Conservation (phyloP, 2,888 invertebrate genomes). For the Ecliptopera silaceata region DNA sequence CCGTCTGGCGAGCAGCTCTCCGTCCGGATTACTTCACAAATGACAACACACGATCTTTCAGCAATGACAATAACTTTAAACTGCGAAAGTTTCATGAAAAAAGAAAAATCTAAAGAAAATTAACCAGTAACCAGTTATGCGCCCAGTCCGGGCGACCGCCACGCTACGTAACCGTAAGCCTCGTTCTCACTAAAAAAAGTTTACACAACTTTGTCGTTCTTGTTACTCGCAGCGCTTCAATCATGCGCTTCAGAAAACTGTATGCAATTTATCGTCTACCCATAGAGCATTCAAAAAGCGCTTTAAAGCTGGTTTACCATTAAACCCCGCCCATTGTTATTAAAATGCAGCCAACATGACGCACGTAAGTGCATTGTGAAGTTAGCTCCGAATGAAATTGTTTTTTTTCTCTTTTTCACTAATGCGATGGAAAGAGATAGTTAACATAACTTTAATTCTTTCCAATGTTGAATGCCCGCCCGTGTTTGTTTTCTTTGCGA, state of each 20-base stretch:
- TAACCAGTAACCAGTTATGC: conserved; percentile 55
- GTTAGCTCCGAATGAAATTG: conserved; percentile 46
- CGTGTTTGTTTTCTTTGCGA: conserved; percentile 18
- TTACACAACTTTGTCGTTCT: conserved; percentile 65
- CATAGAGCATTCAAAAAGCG: conserved; percentile 47
- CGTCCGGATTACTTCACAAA: conserved; percentile 29
- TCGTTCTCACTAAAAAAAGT: conserved; percentile 64
- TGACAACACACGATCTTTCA: conserved; percentile 7
- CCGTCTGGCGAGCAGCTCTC: conserved; percentile 41
- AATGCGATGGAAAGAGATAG: conserved; percentile 42
- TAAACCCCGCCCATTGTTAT: conserved; percentile 74
- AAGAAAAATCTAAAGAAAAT: conserved; percentile 48
- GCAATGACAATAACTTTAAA: conserved; percentile 33
- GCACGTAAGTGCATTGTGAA: conserved; percentile 65
- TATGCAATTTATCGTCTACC: conserved; percentile 13
- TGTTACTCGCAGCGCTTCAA: conserved; percentile 45
- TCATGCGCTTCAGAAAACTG: conserved; percentile 33
- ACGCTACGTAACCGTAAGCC: conserved; percentile 74
- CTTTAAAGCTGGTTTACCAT: conserved; percentile 46
- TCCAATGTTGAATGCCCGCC: too few relatives aligned
- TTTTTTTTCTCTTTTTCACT: conserved; percentile 45
- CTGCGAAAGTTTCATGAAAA: conserved; percentile 42
- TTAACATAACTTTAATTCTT: background rate
- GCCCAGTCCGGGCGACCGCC: conserved; percentile 55
- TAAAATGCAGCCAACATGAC: conserved; percentile 80